A percentile compares a stretch with the other conserved stretches of the same genome.
phyloP scores from a whole-genome alignment of 2,113 vertebrate genomes.

The Labeo rohita region DNA sequence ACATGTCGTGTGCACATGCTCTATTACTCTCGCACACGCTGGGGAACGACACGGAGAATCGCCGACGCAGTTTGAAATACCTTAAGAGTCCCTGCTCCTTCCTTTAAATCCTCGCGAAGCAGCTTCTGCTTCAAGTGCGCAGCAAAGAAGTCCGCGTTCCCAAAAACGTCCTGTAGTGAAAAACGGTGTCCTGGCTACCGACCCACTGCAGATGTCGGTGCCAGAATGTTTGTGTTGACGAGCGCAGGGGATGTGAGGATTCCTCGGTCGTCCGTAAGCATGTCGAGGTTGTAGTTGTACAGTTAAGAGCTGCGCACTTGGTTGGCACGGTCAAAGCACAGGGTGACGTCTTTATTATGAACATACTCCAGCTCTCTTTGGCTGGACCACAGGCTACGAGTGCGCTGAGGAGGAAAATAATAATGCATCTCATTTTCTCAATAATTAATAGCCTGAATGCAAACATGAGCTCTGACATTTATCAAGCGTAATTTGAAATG shows the following conservation, averaged over 20 bases:
- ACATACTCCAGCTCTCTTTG: slow-evolving; percentile 56
- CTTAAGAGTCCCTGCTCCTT: slow-evolving; percentile 67
- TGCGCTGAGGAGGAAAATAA: slow-evolving; percentile 37
- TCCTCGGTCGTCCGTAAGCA: slow-evolving; percentile 69
- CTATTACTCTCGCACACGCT: neutral
- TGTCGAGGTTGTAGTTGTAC: slow-evolving; percentile 76
- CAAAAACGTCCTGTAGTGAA: slow-evolving; percentile 49
- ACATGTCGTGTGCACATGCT: neutral
- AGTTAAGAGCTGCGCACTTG: slow-evolving; percentile 79
- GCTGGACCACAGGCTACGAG: slow-evolving; percentile 28
- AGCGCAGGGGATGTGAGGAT: slow-evolving; percentile 61
- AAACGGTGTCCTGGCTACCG: slow-evolving; percentile 58
- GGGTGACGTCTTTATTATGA: slow-evolving; percentile 80
- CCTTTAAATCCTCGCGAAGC: slow-evolving; percentile 63
- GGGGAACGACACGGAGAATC: slow-evolving; percentile 35
- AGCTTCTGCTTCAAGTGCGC: slow-evolving; percentile 29
- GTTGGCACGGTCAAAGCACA: slow-evolving; percentile 67
- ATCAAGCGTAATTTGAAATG: neutral
- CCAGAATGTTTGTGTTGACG: slow-evolving; percentile 51
- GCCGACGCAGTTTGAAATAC: slow-evolving; percentile 75
- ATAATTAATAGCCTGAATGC: neutral
- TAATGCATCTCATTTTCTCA: neutral
- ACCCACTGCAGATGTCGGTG: slow-evolving; percentile 61
- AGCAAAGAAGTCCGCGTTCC: slow-evolving; percentile 56
- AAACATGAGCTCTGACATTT: neutral